Conservation (phyloP, 2,888 invertebrate genomes). For the Charanyca ferruginea region DNA sequence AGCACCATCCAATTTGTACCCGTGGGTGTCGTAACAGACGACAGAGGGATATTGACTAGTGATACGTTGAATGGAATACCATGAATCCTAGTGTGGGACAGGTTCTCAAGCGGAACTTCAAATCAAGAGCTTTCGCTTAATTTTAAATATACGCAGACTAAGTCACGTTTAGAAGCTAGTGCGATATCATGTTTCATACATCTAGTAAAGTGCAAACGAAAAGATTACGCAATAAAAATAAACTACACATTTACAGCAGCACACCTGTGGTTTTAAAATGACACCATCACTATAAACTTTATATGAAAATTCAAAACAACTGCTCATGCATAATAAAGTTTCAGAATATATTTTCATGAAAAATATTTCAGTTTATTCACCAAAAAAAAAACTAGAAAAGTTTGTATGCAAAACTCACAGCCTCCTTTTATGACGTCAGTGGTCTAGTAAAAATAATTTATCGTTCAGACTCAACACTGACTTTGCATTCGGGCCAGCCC, state of each 20-base stretch:
- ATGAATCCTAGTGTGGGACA: no score
- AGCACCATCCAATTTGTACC: no score
- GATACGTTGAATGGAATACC: no score
- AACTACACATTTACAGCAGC: constrained; percentile 6
- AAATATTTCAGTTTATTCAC: constrained; percentile 12
- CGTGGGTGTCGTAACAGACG: no score
- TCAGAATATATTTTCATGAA: constrained; percentile 46
- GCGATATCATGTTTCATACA: no score
- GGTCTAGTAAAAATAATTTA: constrained; percentile 74
- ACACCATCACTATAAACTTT: constrained; percentile 31
- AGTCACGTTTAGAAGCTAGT: no score
- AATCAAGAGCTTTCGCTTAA: no score
- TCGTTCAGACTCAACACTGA: constrained; percentile 67
- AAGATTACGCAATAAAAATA: constrained; percentile 8
- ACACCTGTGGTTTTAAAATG: constrained; percentile 46
- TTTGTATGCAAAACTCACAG: constrained; percentile 45
- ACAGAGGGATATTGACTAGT: no score
- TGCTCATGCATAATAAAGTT: constrained; percentile 35
- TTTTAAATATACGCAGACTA: no score
- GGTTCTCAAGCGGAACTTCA: no score
- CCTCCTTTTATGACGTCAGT: constrained; percentile 38
- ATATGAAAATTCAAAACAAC: constrained; percentile 44
- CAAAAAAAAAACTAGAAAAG: constrained; percentile 25
- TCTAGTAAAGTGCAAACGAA: neutral
- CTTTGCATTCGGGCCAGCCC: constrained; percentile 63